phyloP scores from a whole-genome alignment of 1,140 invertebrate genomes.

The Spodoptera litura region DNA sequence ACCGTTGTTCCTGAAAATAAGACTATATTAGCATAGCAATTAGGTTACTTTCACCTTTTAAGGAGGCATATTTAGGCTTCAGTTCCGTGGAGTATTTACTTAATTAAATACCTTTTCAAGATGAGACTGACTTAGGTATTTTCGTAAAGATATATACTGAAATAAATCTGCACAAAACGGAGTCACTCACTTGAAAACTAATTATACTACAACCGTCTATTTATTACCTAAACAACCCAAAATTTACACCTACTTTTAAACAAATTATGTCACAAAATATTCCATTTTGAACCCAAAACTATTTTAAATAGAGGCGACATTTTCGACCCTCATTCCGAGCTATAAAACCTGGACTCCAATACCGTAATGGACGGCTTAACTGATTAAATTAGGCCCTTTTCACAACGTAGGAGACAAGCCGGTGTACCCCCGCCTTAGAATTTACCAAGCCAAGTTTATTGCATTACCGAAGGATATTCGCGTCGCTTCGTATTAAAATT shows the following conservation, averaged over 20 bases:
- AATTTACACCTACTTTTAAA: too few species aligned
- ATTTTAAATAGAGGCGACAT: conserved; percentile 1
- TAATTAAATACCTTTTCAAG: conserved; percentile 1
- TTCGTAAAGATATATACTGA: too few species aligned
- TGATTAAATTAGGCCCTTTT: conserved; percentile 32
- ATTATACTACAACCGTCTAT: too few species aligned
- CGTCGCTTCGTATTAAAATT: conserved; percentile 19
- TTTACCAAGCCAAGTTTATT: conserved; percentile 1
- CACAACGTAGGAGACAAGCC: neutral
- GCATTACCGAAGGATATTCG: conserved; percentile 8
- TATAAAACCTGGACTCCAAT: conserved; percentile 10
- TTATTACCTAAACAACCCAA: too few species aligned
- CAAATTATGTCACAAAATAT: neutral
- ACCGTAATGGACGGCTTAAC: conserved; percentile 27
- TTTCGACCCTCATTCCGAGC: neutral
- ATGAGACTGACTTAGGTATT: neutral
- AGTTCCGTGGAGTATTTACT: neutral
- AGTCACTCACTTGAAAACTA: too few species aligned
- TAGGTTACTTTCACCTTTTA: conserved; percentile 4
- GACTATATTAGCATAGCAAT: conserved; percentile 20
- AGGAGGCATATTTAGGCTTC: neutral
- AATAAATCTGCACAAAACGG: too few species aligned
- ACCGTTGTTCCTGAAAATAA: conserved; percentile 7
- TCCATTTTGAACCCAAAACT: neutral
- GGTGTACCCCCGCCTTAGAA: neutral